Base-by-base conservation (phyloP, 2,888 invertebrate species). In the Axea sp. region DNA sequence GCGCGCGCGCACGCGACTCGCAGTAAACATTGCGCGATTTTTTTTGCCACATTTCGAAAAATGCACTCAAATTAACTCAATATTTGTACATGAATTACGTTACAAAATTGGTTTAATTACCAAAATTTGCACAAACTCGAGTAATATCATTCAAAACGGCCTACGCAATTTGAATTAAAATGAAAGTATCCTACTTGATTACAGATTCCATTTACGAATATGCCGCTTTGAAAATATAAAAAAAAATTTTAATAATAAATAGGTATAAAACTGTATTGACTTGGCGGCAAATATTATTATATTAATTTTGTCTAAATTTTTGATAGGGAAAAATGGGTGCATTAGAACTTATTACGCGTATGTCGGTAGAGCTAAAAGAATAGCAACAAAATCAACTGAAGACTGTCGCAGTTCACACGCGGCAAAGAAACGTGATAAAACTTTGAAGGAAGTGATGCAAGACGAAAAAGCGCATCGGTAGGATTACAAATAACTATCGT, bases 231-330 rank as follows among this genome's bases (percentile, higher is more conserved):
- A 53, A 28, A 39, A 39, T 12, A 7, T 39, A 53, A 53, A 53
- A 53, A 17, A n/a, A n/a, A n/a, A n/a, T n/a, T n/a, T n/a, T n/a
- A n/a, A n/a, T n/a, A n/a, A n/a, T n/a, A n/a, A n/a, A n/a, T n/a
- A n/a, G n/a, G n/a, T n/a, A n/a, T n/a, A n/a, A n/a, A n/a, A n/a
- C n/a, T n/a, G n/a, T n/a, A n/a, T 53, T 28, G 35, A 8, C 17
- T 39, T 11, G 53, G n/a, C n/a, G n/a, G n/a, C n/a, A n/a, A n/a
- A n/a, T n/a, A n/a, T n/a, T n/a, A n/a, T n/a, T n/a, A n/a, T n/a
- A n/a, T n/a, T n/a, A n/a, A n/a, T 68, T 68, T 59, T 68, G 68
- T 57, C 33, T 49, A 57, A 57, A 67, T 55, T 68, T 67, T 67
- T 28, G 33, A 35, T 15, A 28, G 35, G 43, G 43, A 64, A 64